Evolutionary conservation across 2,888 invertebrate species (phyloP), one percentile per base, ranked within the genome.

Genomic region (Caenorhabditis panamensis): DNA sequence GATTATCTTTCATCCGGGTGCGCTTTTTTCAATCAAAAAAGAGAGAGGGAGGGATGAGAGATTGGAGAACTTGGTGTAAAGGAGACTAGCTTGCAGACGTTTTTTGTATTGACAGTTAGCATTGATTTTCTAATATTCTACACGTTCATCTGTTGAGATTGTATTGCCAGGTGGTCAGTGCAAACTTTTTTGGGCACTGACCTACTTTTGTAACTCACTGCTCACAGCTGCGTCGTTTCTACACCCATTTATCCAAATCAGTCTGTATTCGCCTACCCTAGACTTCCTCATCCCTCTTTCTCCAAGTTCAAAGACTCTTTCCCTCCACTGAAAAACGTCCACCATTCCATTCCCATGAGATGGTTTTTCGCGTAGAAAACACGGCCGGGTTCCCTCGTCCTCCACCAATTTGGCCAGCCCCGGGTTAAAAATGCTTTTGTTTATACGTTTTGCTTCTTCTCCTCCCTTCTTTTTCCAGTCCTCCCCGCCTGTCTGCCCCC

Each of bases 351-450:
- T 36, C 63, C 53, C 66, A 54, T 54, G 54, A 66, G 66, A 66
- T 54, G 26, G 54, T 66, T 66, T 37, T 37, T 36, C 41, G 8
- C 31, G 20, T 20, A 16, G 13, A 31, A 31, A 28, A 56, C 47
- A 47, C 3, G 36, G 3, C 56, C 24, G 53, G 53, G 53, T 53
- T 53, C 53, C 44, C 26, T 22, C 22, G 9, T n/a, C 49, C 18
- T 13, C 47, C 36, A 51, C 69, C 69, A 69, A 68, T 69, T 69
- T 71, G 28, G 51, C 6, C 16, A 20, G 56, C 9, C 28, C 18
- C 41, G 31, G 44, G 62, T 62, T 56, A 54, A 63, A 63, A 63
- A 72, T 63, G 72, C 72, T 56, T 63, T 72, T 72, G 72, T 72
- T 72, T 72, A 72, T 72, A 59, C 59, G 36, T 51, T 53, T 53